Conservation (phyloP, 2,113 vertebrate genomes). For the Suricata suricatta region DNA sequence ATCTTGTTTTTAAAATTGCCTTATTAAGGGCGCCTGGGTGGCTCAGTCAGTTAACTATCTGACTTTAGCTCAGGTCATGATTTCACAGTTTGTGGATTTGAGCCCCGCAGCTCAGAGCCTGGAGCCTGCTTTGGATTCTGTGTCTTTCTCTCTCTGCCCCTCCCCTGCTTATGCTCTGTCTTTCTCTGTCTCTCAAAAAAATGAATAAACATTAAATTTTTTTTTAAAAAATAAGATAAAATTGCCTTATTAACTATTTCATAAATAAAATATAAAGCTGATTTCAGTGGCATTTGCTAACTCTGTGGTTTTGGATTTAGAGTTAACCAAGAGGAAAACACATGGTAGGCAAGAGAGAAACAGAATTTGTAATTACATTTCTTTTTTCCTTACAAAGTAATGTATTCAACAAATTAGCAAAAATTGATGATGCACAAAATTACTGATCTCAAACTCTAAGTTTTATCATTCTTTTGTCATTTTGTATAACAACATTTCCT, state of each 20-base stretch:
- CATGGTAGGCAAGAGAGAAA: neutral
- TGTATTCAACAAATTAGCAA: neutral
- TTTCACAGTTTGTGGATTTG: no score
- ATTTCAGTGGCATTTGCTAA: constrained; percentile 22
- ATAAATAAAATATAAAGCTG: constrained; percentile 42
- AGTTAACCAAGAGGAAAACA: neutral
- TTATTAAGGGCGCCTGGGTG: neutral
- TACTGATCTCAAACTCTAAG: neutral
- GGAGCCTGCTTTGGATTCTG: no score
- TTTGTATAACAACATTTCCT: neutral
- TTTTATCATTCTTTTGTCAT: neutral
- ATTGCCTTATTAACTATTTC: constrained; percentile 9
- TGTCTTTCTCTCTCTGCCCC: no score
- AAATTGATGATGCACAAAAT: neutral
- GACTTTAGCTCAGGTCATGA: no score
- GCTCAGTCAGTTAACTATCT: no score
- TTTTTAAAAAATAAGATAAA: no score
- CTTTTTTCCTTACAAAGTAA: constrained; percentile 18
- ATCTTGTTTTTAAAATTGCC: constrained; percentile 37
- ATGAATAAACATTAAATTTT: no score
- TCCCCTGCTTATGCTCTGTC: no score
- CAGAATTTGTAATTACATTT: neutral
- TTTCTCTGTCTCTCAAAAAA: no score
- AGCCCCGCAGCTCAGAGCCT: no score
- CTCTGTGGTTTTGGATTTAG: constrained; percentile 33